phyloP scores from a whole-genome alignment of 2,888 invertebrate species.

The Balanococcus diminutus region DNA sequence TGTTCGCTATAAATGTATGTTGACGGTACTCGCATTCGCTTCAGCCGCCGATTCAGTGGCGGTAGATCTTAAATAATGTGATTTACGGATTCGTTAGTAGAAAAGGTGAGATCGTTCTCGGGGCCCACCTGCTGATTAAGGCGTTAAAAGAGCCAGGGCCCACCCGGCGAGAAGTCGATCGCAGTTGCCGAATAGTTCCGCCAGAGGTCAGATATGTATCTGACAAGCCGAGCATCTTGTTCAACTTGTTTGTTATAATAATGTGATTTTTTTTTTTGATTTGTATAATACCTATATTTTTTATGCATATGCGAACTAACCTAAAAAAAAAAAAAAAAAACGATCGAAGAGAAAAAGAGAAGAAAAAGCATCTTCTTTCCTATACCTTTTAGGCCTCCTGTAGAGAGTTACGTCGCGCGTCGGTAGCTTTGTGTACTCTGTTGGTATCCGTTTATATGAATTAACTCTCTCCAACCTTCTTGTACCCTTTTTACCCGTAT shows the following conservation, averaged over 20 bases:
- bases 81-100: constrained; percentile 51
- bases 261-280: background rate
- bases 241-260: constrained; percentile 44
- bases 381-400: constrained; percentile 9
- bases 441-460: constrained; percentile 35
- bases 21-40: constrained; percentile 43
- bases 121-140: constrained; percentile 53
- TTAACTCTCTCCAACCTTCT: background rate
- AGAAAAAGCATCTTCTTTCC: background rate
- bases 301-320: constrained; percentile 3
- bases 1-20: constrained; percentile 52
- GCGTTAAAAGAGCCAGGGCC: constrained; percentile 51
- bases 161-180: constrained; percentile 53
- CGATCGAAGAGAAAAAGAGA: background rate
- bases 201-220: constrained; percentile 47
- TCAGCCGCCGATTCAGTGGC: constrained; percentile 49
- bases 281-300: background rate
- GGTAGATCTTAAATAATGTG: constrained; percentile 47
- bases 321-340: background rate
- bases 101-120: constrained; percentile 47
- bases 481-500: background rate
- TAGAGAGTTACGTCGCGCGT: background rate
- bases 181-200: constrained; percentile 47
- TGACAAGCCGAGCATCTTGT: constrained; percentile 48
- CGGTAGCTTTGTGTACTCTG: constrained; percentile 34